Base-by-base conservation (phyloP, 2,888 invertebrate genomes). In the Drosophila subquinaria region DNA sequence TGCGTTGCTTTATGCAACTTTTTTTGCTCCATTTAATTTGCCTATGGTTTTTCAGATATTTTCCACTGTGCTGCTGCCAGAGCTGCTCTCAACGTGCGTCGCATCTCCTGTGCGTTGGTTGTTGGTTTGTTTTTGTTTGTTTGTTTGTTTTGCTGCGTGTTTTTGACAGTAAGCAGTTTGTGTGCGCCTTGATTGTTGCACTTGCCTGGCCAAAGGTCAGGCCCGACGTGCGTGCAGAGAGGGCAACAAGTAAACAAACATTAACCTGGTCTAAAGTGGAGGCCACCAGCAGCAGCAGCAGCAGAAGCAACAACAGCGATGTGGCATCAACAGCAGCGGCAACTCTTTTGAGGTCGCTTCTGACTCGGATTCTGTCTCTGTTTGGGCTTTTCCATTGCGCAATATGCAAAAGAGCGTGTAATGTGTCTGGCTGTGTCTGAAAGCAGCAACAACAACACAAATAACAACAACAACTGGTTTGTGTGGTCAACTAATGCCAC, bases 171-270 rank as follows among this genome's bases (percentile, higher is more conserved):
- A 84, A 89, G 88, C 89, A 76, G 82, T 81, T 84, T 69, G 84
- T 84, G 83, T 89, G 82, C 73, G 82, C 79, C 89, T 81, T 87
- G 89, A 84, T 87, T 89, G 89, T 84, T 83, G 88, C 83, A 89
- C 89, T 89, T 73, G 83, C 66, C 64, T 48, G 81, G 82, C 60
- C 72, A 82, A 69, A 82, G 88, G 88, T 82, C 88, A 79, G 69
- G 66, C 50, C 36, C 36, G 65, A 61, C 64, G 68, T 71, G 82
- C 70, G 71, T 59, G 63, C 57, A 35, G 64, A 27, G 64, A 45
- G 73, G 71, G 42, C 69, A 86, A 48, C 78, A 88, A 84, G 76
- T 87, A 87, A 87, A 87, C 89, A 89, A 89, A 84, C 72, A 72
- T 72, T 79, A 79, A 79, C 80, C 82, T 64, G 69, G 69, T 52